These are phyloP conservation scores for Halcyon chelicuti DNA, from an alignment of 2,797 vertebrate species.

Conservation along the genomic window DNA sequence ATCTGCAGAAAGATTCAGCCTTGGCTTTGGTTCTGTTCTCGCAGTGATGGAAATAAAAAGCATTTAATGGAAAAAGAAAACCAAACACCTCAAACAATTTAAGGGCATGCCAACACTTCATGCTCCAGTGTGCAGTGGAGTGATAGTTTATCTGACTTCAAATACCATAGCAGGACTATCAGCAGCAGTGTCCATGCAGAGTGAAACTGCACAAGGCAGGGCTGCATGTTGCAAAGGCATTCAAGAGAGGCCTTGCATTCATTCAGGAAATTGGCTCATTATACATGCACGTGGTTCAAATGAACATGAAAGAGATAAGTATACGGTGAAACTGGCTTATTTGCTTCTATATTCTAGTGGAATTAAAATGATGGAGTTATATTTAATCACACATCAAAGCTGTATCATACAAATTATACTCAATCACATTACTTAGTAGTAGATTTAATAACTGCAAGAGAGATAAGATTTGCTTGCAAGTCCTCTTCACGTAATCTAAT, in stretches of 20 bases:
- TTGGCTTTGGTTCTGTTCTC: constrained; percentile 1
- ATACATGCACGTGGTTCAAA: not conserved
- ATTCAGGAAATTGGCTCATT: not conserved
- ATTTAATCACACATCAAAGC: not conserved
- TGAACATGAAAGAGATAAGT: not conserved
- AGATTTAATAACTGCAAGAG: constrained; percentile 7
- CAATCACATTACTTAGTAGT: not conserved
- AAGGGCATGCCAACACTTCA: not conserved
- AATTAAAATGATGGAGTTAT: not conserved
- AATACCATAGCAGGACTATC: not conserved
- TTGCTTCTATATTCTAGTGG: not conserved
- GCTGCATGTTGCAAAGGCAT: not conserved
- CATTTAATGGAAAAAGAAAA: not conserved
- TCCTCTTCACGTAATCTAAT: not conserved
- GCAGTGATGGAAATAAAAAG: not conserved
- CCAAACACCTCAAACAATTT: not conserved
- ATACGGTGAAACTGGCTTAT: not conserved
- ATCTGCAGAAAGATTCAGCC: not conserved
- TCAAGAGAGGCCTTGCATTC: not conserved
- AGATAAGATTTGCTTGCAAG: not conserved
- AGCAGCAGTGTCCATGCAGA: not conserved
- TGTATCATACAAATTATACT: not conserved
- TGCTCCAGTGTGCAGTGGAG: not conserved
- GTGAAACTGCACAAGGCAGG: not conserved
- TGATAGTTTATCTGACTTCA: not conserved